A percentile compares a stretch with the other conserved stretches of the same genome.
Conservation (phyloP, 2,888 invertebrate species). For the Oscheius sp. region DNA sequence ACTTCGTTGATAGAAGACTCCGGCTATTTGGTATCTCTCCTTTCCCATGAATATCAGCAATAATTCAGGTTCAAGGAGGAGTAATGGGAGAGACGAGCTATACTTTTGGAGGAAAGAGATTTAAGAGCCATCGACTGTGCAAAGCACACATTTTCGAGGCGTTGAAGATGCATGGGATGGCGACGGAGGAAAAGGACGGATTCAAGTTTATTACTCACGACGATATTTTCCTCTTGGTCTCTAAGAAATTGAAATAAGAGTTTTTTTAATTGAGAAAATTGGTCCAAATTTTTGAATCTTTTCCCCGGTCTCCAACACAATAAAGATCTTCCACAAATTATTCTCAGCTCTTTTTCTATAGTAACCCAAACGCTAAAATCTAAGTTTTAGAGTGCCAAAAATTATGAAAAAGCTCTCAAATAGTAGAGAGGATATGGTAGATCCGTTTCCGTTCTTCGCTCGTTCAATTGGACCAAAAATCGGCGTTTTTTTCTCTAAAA, state of each 20-base stretch:
- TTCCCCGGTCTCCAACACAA: too few relatives aligned
- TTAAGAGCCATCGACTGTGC: constrained; percentile 62
- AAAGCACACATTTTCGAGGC: constrained; percentile 55
- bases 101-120: constrained; percentile 62
- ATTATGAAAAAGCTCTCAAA: too few relatives aligned
- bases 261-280: too few relatives aligned
- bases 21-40: constrained; percentile 57
- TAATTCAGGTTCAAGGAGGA: constrained; percentile 62
- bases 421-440: too few relatives aligned
- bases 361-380: too few relatives aligned
- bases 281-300: too few relatives aligned
- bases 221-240: constrained; percentile 65
- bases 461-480: too few relatives aligned
- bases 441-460: too few relatives aligned
- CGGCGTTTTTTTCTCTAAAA: too few relatives aligned
- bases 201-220: constrained; percentile 65
- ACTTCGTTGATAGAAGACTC: constrained; percentile 63
- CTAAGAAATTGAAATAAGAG: constrained; percentile 54
- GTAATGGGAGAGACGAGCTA: constrained; percentile 66
- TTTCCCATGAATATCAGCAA: background rate
- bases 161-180: constrained; percentile 61
- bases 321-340: too few relatives aligned
- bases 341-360: too few relatives aligned
- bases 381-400: too few relatives aligned
- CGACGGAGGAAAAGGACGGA: constrained; percentile 49